Base-by-base conservation (phyloP, 2,888 invertebrate species). In the Rugalucina vietnamica region DNA sequence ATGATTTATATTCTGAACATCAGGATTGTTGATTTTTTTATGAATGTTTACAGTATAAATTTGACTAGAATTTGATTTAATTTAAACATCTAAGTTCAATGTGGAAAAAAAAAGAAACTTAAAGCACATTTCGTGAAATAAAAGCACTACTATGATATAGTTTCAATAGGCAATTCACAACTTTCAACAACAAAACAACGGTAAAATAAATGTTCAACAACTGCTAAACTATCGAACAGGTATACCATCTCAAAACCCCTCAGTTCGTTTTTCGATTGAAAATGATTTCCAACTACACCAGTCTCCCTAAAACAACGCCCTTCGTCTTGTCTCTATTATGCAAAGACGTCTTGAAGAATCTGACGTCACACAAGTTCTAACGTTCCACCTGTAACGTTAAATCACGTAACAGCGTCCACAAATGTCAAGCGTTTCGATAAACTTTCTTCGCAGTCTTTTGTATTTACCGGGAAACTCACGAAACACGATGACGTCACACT, bases 181-280 rank as follows among this genome's bases (percentile, higher is more conserved):
- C 65, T 65, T 34, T 27, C n/a, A 29, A 65, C 65, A 34, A 65
- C n/a, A 65, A 65, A 65, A 65, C 65, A 65, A 65, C 65, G 29
- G 65, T 24, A 65, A 65, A 32, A 18, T 65, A 65, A 65, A 65
- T 65, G 65, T 34, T 34, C 34, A 65, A 65, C 54, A 54, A 54
- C 65, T 34, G 32, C 65, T 65, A 65, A 65, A 24, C 60, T 60
- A 24, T 27, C 27, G 60, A 43, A 43, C 18, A 12, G 8, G 43
- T 43, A 43, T 12, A 43, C 43, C 10, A 12, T 43, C 43, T 43
- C 43, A 43, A 43, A 43, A 43, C 8, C 54, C 54, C n/a, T 54
- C 54, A 14, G 12, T 14, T 8, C 21, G 4, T 18, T 18, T 43
- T 43, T 43, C 18, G 8, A 43, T 12, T 8, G 43, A 43, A 12